These are phyloP conservation scores for Cranoglanis bouderius DNA, from an alignment of 2,113 vertebrate species.

Conservation along the genomic window DNA sequence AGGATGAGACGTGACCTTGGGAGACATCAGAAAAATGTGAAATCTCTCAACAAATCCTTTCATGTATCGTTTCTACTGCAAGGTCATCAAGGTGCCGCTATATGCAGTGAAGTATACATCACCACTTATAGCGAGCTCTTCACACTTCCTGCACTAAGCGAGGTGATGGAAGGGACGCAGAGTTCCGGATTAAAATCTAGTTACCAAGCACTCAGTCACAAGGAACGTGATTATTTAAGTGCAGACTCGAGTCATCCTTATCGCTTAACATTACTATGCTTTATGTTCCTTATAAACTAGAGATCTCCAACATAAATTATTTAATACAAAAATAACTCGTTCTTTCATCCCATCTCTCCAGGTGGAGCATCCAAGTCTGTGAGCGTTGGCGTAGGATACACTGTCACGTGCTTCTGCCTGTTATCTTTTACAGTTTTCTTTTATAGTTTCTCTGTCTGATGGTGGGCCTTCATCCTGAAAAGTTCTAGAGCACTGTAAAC, in stretches of 20 bases:
- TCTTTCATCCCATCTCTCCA: background rate
- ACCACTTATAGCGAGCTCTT: background rate
- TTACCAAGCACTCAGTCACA: background rate
- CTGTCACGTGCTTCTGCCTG: background rate
- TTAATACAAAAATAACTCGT: background rate
- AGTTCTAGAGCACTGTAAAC: too few relatives aligned
- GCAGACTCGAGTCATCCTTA: background rate
- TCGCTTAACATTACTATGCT: background rate
- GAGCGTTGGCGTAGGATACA: background rate
- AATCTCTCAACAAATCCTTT: background rate
- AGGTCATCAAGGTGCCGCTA: background rate
- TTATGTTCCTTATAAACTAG: background rate
- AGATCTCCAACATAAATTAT: background rate
- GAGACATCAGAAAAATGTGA: background rate
- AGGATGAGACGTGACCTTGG: background rate
- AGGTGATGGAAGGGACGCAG: background rate
- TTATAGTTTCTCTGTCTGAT: too few relatives aligned
- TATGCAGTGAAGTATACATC: background rate
- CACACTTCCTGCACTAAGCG: background rate
- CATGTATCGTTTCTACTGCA: background rate
- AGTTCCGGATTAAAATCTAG: background rate
- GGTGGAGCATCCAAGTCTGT: background rate
- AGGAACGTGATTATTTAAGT: background rate
- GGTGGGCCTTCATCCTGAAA: background rate
- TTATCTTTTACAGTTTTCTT: too few relatives aligned